Evolutionary conservation across 1,140 invertebrate genomes (phyloP), one percentile per base, ranked within the genome.

Genomic region (Melitaea cinxia): DNA sequence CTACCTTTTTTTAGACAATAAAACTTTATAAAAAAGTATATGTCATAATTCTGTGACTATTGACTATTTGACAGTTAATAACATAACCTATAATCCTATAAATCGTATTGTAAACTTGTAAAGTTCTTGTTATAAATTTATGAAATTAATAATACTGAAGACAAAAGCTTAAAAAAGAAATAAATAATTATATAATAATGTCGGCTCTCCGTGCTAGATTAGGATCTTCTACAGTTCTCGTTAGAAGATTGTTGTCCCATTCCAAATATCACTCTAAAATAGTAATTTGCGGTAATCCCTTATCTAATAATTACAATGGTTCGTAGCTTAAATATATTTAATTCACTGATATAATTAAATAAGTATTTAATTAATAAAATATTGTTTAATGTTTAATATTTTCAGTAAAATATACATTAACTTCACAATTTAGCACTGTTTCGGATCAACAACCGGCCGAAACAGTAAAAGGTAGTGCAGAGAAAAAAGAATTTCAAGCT

Each of bases 401-500:
- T 72, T 2, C 55, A 73, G 68, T 14, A 7, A 49, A 26, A 24
- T 56, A 56, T 47, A 28, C 50, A 9, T 45, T 60, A 24, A 55
- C 50, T 21, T 56, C 50, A n/a, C 64, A 70, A 12, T 88, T 76
- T 50, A 85, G 76, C 60, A 84, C 81, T 24, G 78, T 67, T 14
- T 79, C 80, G 33, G 80, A 85, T 73, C 71, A 85, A 52, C 71
- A 83, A 57, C 64, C 76, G 23, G 59, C 52, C 26, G 93, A 95
- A 78, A 93, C 92, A 77, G 47, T 91, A 12, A 93, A 91, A 87
- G 93, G 93, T 85, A 85, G 76, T 57, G 70, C 80, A 21, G 91
- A 91, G 45, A 95, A 94, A 75, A 94, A 95, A 91, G 95, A 99
- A 88, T 99, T 99, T 86, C 97, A 99, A 86, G 98, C 98, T 0